A percentile compares a stretch with the other conserved stretches of the same genome.
phyloP scores from a whole-genome alignment of 2,113 vertebrate genomes.

The Eublepharis macularius region DNA sequence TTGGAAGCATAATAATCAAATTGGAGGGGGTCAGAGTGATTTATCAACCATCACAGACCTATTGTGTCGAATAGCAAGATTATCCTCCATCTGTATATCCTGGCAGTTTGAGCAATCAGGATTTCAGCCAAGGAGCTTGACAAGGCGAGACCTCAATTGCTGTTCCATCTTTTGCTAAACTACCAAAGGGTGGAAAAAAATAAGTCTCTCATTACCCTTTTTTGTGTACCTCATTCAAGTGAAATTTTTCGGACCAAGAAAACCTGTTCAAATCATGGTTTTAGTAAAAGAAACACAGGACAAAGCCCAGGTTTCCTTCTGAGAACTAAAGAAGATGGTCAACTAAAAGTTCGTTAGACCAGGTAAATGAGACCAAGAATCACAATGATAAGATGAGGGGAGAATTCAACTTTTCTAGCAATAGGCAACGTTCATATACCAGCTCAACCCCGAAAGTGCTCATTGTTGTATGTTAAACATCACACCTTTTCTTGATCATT shows the following conservation, averaged over 20 bases:
- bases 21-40: background rate
- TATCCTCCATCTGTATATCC: background rate
- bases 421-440: too few species aligned
- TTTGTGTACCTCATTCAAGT: conserved; percentile 25
- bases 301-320: background rate
- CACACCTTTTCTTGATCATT: too few species aligned
- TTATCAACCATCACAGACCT: conserved; percentile 9
- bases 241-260: conserved; percentile 17
- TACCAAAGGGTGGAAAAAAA: conserved; percentile 37
- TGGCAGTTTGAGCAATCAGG: conserved; percentile 2
- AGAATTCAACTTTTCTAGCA: too few species aligned
- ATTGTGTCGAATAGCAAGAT: conserved; percentile 31
- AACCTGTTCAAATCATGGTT: background rate
- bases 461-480: too few species aligned
- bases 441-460: too few species aligned
- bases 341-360: background rate
- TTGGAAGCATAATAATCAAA: background rate
- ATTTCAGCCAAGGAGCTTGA: conserved; percentile 12
- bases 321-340: background rate
- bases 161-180: conserved; percentile 29
- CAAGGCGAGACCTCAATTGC: conserved; percentile 51
- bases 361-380: too few species aligned
- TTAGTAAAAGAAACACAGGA: conserved; percentile 19
- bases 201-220: conserved; percentile 26
- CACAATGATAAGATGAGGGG: too few species aligned